Evolutionary conservation across 1,140 invertebrate genomes (phyloP), one percentile per base, ranked within the genome.

Genomic region (Sogatella furcifera): DNA sequence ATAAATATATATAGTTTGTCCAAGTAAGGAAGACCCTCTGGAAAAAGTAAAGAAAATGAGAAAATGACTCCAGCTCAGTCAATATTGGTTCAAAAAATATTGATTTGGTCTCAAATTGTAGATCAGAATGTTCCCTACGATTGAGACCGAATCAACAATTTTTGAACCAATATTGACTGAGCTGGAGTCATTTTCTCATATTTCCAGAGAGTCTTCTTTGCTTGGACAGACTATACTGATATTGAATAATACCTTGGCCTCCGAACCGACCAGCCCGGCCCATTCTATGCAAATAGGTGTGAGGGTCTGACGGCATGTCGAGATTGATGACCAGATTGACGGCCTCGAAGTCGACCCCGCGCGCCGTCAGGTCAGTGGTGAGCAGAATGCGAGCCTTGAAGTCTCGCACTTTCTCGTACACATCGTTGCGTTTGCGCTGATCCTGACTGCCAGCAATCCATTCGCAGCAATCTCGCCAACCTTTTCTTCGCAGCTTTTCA

Each of bases 251-350:
- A 58, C 89, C 90, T 69, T 80, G 78, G 15, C 87, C 84, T 1
- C 90, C 90, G 77, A 85, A 98, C 66, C 96, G 78, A 1, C 95
- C 96, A 55, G 93, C 92, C 67, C 95, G 80, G 6, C 96, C 96
- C 69, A 97, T 94, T 71, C 96, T 80, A 76, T 98, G 97, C 60
- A 98, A 80, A 80, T 98, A 98, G 2, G 91, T 96, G 57, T 90
- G 84, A 66, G 81, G 78, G 70, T 94, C 86, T 54, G 66, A 68
- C 1, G 97, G 92, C 43, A 88, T 71, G 72, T 98, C 95, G 67
- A 97, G 80, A 75, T 98, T 97, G 10, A 99, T 82, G 0, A 98
- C 87, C 44, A 98, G 75, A 78, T 98, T 90, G 8, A 98, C 86
- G 77, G 94, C 89, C 56, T 88, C 82, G 10, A 86, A 88, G 80